These are phyloP conservation scores for Myanophis thanlyinensis DNA, from an alignment of 2,113 vertebrate genomes.

Conservation along the genomic window DNA sequence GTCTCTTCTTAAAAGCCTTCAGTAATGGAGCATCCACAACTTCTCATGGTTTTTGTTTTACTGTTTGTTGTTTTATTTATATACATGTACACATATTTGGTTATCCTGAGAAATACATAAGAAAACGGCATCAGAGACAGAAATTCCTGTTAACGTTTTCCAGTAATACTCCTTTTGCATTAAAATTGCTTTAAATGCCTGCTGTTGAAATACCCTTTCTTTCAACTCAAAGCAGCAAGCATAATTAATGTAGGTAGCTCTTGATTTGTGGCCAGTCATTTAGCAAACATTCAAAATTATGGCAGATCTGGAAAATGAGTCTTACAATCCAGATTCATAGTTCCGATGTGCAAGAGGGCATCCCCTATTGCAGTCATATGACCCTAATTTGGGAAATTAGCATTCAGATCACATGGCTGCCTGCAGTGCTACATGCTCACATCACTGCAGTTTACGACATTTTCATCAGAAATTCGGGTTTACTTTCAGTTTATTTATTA, in stretches of 20 bases:
- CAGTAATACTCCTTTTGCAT: neutral
- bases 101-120: neutral
- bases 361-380: neutral
- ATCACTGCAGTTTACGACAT: neutral
- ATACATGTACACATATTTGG: neutral
- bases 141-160: neutral
- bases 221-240: neutral
- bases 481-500: neutral
- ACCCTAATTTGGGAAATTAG: neutral
- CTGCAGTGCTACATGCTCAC: neutral
- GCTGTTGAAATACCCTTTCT: neutral
- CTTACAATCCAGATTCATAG: neutral
- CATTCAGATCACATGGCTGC: neutral
- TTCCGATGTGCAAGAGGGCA: neutral
- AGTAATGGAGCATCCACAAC: neutral
- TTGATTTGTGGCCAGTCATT: neutral
- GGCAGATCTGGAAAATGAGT: neutral
- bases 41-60: neutral
- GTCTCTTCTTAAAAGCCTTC: neutral
- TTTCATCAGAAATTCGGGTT: neutral
- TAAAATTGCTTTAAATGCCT: neutral
- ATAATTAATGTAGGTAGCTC: neutral
- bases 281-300: neutral
- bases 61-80: neutral
- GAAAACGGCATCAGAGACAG: neutral